Base-by-base conservation (phyloP, 1,140 invertebrate species). In the Cardiocondyla obscurior region DNA sequence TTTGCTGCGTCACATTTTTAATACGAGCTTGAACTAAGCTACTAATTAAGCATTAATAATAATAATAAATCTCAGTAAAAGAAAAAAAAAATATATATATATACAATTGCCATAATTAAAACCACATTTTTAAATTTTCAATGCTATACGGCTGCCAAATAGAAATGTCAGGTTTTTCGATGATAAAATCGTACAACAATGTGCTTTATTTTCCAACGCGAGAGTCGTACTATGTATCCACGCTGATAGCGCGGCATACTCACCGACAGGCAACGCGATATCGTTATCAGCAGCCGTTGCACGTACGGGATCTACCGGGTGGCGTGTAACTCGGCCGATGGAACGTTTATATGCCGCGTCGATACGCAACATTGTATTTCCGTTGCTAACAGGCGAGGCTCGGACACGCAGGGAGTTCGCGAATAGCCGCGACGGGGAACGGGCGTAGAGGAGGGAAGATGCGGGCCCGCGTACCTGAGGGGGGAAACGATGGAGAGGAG, bases 331-430 rank as follows among this genome's bases (percentile, higher is more conserved):
- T 51, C 33, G 2, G 33, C n/a, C n/a, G 14, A 33, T 25, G 44
- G 19, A 65, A 55, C 28, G 51, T 58, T 86, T 25, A 14, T 49
- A 69, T n/a, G 49, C 67, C 49, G 70, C 69, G 44, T 36, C 74
- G 79, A 85, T 62, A 70, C 60, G 64, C 60, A 74, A 73, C 69
- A 55, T 74, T 74, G 85, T 84, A 87, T 85, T 84, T 87, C 86
- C 86, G 86, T 77, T 70, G 55, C n/a, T 14, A 30, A 25, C 74
- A 83, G 57, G 57, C 77, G 77, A 58, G 74, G 72, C 33, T 74
- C 53, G 42, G 67, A 33, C 67, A 51, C 53, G 44, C 51, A 67
- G 65, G 16, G 30, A 10, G 36, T 10, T 76, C 55, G 55, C 42
- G 44, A 74, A 74, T 60, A 57, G 69, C 42, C 19, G 14, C 7